Evolutionary conservation across 2,113 vertebrate species (phyloP).

Genomic region (Pterocles gutturalis): DNA sequence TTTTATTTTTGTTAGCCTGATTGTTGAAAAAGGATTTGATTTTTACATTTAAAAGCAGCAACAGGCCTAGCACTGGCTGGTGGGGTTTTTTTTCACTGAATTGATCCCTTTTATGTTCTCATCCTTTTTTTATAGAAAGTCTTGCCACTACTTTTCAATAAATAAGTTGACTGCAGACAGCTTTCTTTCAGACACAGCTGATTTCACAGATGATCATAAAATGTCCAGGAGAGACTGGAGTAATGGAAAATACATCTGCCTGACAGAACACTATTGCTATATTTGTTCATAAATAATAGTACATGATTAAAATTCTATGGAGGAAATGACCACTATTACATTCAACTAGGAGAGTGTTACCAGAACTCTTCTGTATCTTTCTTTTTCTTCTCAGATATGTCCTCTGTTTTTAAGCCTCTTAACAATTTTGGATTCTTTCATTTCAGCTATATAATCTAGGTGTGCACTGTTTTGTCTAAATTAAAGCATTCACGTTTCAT

Average conservation of each 20-base stretch:
- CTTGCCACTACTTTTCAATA: conserved; percentile 54
- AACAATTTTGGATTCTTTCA: background rate
- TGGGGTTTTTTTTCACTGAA: background rate
- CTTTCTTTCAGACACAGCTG: conserved; percentile 75
- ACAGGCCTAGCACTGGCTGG: background rate
- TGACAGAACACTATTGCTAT: conserved; percentile 50
- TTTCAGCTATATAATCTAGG: background rate
- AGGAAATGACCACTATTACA: conserved; percentile 63
- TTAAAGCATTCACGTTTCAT: background rate
- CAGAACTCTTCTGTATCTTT: background rate
- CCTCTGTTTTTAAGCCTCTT: background rate
- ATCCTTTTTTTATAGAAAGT: conserved; percentile 11
- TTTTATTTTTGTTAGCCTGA: background rate
- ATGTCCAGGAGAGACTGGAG: conserved; percentile 64
- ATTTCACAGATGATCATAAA: conserved; percentile 84
- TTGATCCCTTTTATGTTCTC: conserved; percentile 19
- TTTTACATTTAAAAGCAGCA: background rate
- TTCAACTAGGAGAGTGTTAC: conserved; percentile 45
- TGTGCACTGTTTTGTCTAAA: background rate
- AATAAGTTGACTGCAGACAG: conserved; percentile 67
- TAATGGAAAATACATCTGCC: conserved; percentile 72
- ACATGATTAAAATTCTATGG: conserved; percentile 76
- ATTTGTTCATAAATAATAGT: conserved; percentile 76
- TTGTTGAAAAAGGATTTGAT: background rate
- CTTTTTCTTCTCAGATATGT: background rate